phyloP scores from a whole-genome alignment of 92 coral and sea anemone genomes.

The Montipora capitata region DNA sequence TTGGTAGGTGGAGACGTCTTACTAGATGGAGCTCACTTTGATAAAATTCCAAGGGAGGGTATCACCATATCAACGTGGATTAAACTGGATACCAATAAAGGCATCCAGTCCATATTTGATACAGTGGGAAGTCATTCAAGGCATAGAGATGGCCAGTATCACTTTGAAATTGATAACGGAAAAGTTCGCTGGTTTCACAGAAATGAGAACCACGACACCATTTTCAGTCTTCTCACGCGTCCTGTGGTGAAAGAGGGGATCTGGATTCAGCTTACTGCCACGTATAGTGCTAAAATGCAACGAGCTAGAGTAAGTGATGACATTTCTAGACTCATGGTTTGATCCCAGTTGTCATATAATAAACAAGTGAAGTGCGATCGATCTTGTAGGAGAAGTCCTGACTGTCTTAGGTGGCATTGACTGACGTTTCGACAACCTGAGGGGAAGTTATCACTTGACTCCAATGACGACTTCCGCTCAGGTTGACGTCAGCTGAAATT shows the following conservation, averaged over 20 bases:
- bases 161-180: conserved; percentile 93
- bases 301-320: conserved; percentile 88
- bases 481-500: too few species aligned
- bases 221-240: conserved; percentile 89
- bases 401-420: too few species aligned
- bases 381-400: fast-evolving
- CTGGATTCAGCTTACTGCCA: conserved; percentile 93
- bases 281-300: conserved; percentile 80
- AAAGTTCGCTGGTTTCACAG: conserved; percentile 99
- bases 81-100: conserved; percentile 89
- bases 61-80: conserved; percentile 98
- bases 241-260: conserved; percentile 75
- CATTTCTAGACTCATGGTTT: too few species aligned
- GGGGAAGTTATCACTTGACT: too few species aligned
- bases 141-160: conserved; percentile 94
- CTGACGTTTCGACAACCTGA: too few species aligned
- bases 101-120: conserved; percentile 98
- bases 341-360: too few species aligned
- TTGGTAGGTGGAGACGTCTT: conserved; percentile 92
- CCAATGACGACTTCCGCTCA: too few species aligned
- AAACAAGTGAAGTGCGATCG: too few species aligned
- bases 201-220: conserved; percentile 82
- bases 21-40: conserved; percentile 90
- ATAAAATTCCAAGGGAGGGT: conserved; percentile 83
- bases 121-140: conserved; percentile 89